Base-by-base conservation (phyloP, 2,113 vertebrate genomes). In the Hypocryptadius cinnamomeus region DNA sequence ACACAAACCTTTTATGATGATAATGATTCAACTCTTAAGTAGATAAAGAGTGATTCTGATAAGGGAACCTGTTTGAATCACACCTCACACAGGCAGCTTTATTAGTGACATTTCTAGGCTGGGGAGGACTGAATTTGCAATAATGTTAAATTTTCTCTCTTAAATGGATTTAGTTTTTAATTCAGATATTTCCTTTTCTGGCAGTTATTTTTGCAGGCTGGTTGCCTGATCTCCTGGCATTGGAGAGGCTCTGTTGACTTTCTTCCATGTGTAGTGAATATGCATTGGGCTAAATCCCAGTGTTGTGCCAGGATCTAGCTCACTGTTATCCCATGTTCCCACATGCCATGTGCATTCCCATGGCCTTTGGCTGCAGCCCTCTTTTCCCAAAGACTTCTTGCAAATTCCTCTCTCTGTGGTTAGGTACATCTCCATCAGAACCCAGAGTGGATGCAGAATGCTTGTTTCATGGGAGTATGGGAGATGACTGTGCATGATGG, bases 401-500 rank as follows among this genome's bases (percentile, higher is more conserved):
- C 13, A 71, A 65, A 85, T 80, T 63, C 31, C 23, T 39, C 25
- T 61, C 45, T 25, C 31, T 69, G 66, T 61, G 45, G 17, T 39
- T 87, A 35, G 13, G 42, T 64, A 25, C 22, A 81, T 6, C 54
- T 70, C 39, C 78, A 61, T 18, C 69, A 84, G 61, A 78, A 92
- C 71, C 18, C 3, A 11, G 37, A 9, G 13, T 68, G 48, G 47
- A 37, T 53, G 44, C 1, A 7, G 54, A 33, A 56, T 45, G 40
- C 48, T 79, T 6, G 22, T 60, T 84, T n/a, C 3, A 5, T 19
- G 56, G 47, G 48, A 57, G 45, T 24, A 61, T 19, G 24, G 47
- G 30, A 82, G 89, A 72, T 0, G 3, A 59, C 24, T 37, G 45
- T 0, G 0, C 33, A 15, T 87, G 51, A 68, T 84, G 70, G 61